Conservation (phyloP, 1,140 invertebrate species). For the Pseudomyrmex sp. region DNA sequence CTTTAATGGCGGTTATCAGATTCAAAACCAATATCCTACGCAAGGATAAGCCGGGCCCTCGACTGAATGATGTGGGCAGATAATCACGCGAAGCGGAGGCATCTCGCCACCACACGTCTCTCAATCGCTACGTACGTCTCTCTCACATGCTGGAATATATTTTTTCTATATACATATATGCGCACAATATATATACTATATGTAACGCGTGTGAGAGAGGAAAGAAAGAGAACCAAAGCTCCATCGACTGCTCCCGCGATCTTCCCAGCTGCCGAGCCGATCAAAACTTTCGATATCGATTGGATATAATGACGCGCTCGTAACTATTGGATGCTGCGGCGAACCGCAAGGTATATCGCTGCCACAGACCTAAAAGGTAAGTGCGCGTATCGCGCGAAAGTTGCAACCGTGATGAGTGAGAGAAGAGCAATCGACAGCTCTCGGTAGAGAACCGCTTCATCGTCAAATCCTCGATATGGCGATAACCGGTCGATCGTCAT, state of each 20-base stretch:
- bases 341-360: conserved; percentile 71
- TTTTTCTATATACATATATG: conserved; percentile 23
- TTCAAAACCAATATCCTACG: conserved; percentile 74
- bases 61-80: conserved; percentile 67
- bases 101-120: conserved; percentile 63
- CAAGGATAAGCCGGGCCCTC: conserved; percentile 63
- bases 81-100: conserved; percentile 66
- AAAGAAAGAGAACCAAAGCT: not conserved
- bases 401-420: conserved; percentile 63
- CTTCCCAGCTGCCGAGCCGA: conserved; percentile 71
- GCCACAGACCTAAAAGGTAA: conserved; percentile 65
- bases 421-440: conserved; percentile 49
- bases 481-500: conserved; percentile 26
- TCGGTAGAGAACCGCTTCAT: conserved; percentile 20
- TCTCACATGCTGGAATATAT: conserved; percentile 24
- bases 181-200: not conserved
- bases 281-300: conserved; percentile 78
- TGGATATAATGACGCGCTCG: conserved; percentile 74
- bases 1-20: conserved; percentile 71
- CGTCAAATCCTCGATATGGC: not conserved
- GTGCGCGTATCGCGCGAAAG: conserved; percentile 61
- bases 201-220: not conserved
- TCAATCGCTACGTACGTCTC: conserved; percentile 46
- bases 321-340: conserved; percentile 79
- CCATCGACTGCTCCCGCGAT: conserved; percentile 51